These are phyloP conservation scores for Dorcus hopei DNA, from an alignment of 2,888 invertebrate species.

Conservation along the genomic window DNA sequence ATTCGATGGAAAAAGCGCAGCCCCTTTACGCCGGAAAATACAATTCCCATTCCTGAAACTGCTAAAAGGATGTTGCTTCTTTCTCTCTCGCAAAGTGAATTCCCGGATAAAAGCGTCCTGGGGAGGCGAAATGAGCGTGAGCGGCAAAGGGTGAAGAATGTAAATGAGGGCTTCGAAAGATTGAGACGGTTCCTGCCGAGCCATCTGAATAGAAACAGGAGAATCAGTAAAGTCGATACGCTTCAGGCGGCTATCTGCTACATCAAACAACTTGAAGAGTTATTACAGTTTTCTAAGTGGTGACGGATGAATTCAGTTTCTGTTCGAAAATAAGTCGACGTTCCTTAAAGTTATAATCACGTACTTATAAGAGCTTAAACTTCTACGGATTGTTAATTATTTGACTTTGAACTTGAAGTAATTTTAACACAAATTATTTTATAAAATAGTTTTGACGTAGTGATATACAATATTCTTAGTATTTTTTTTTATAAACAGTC, in stretches of 20 bases:
- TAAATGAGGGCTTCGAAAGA: slow-evolving; percentile 31
- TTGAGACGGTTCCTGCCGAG: slow-evolving; percentile 22
- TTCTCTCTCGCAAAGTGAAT: background rate
- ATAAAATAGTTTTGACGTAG: too few species aligned
- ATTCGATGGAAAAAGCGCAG: background rate
- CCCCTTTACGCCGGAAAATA: slow-evolving; percentile 6
- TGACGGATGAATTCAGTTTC: too few species aligned
- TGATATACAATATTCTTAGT: too few species aligned
- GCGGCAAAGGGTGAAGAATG: slow-evolving; percentile 26
- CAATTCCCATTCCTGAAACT: slow-evolving; percentile 20
- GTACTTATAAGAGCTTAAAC: too few species aligned
- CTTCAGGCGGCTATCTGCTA: slow-evolving; percentile 26
- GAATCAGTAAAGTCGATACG: slow-evolving; percentile 29
- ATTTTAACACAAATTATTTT: too few species aligned
- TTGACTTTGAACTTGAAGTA: too few species aligned
- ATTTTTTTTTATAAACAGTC: too few species aligned
- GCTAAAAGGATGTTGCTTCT: background rate
- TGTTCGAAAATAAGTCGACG: too few species aligned
- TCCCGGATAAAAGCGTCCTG: slow-evolving; percentile 15
- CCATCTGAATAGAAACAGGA: slow-evolving; percentile 13
- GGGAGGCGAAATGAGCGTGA: slow-evolving; percentile 28
- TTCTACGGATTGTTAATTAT: too few species aligned
- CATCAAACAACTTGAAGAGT: slow-evolving; percentile 13
- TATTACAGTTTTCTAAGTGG: background rate
- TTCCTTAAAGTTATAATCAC: too few species aligned